These are phyloP conservation scores for Scortum barcoo DNA, from an alignment of 2,113 vertebrate genomes.

Conservation along the genomic window DNA sequence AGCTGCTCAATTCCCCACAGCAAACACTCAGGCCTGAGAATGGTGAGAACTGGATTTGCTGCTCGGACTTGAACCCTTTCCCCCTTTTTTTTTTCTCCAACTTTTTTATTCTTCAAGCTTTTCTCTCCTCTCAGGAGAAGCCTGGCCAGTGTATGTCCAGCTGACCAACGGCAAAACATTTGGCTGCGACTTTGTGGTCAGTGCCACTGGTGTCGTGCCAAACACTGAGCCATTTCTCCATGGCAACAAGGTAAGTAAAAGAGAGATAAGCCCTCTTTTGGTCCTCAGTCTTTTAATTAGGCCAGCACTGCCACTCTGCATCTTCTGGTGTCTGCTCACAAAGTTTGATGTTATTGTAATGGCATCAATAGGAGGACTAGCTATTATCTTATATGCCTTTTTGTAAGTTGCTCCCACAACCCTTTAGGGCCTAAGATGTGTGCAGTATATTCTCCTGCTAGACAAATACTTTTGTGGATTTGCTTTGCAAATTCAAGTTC, in stretches of 20 bases:
- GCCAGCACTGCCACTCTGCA: neutral
- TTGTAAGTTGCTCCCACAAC: neutral
- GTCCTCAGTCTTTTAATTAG: neutral
- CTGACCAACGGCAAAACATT: conserved; percentile 92
- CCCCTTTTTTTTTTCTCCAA: neutral
- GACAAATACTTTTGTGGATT: neutral
- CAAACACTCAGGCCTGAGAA: conserved; percentile 58
- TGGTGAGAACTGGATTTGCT: conserved; percentile 61
- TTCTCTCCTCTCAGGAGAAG: conserved; percentile 71
- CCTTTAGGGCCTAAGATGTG: neutral
- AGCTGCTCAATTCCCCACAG: conserved; percentile 81
- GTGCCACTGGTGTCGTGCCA: conserved; percentile 94
- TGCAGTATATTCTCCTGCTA: neutral
- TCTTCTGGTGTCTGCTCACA: neutral
- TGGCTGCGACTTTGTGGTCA: conserved; percentile 95
- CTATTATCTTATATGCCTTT: neutral
- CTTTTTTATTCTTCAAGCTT: conserved; percentile 6
- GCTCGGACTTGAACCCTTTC: conserved; percentile 62
- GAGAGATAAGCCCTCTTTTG: neutral
- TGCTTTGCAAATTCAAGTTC: neutral
- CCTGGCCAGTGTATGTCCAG: conserved; percentile 92
- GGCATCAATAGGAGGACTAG: neutral
- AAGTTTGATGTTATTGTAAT: neutral
- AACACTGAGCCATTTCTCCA: conserved; percentile 90
- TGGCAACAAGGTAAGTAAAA: conserved; percentile 89